phyloP scores from a whole-genome alignment of 2,888 invertebrate genomes.

The Drosophila limbata region DNA sequence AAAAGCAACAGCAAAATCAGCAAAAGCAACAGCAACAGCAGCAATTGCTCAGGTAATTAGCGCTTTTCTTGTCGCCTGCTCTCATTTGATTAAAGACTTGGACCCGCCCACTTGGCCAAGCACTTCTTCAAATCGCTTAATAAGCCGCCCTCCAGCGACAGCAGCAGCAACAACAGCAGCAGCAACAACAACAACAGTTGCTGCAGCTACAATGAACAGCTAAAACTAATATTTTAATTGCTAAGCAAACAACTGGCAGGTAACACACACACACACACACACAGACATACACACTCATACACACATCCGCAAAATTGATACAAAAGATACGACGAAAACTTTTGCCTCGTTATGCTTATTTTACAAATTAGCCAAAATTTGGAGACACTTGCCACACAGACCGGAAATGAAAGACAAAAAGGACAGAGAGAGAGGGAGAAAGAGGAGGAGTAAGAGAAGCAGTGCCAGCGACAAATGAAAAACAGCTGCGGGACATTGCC shows the following conservation, averaged over 20 bases:
- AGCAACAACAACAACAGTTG: conserved; percentile 10
- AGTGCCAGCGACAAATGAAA: conserved; percentile 16
- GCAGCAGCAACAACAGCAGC: conserved; percentile 8
- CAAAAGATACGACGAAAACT: conserved; percentile 35
- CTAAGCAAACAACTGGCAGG: conserved; percentile 55
- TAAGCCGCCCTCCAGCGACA: conserved; percentile 33
- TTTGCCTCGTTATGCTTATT: conserved; percentile 61
- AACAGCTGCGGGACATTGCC: conserved; percentile 41
- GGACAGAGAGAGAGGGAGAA: neutral
- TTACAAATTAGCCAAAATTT: conserved; percentile 67
- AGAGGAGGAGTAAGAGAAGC: neutral
- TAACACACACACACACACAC: conserved; percentile 7
- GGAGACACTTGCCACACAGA: conserved; percentile 25
- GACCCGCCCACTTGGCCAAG: conserved; percentile 25
- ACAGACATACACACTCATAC: conserved; percentile 1
- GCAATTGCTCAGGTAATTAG: conserved; percentile 57
- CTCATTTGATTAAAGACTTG: conserved; percentile 63
- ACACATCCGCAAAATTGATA: conserved; percentile 4
- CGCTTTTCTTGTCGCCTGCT: conserved; percentile 53
- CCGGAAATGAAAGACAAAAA: neutral
- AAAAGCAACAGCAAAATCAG: conserved; percentile 29
- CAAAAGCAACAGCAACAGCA: conserved; percentile 31
- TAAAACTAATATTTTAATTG: conserved; percentile 75
- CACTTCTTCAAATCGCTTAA: conserved; percentile 51
- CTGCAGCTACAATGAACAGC: conserved; percentile 12